Evolutionary conservation across 2,888 invertebrate species (phyloP), one percentile per base, ranked within the genome.

Genomic region (Helicoverpa assulta): DNA sequence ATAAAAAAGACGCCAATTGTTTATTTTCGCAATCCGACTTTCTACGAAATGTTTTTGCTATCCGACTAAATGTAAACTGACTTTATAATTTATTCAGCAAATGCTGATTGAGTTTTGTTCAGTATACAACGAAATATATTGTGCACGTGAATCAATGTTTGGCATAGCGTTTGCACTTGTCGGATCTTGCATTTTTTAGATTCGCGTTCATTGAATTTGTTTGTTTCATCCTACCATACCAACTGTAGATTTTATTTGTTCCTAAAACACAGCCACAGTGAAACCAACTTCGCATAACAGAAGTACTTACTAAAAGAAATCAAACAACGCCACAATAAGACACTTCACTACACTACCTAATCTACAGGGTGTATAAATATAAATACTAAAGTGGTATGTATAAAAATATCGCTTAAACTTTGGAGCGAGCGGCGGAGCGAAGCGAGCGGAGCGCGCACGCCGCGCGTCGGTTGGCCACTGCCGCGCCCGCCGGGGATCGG

Each of bases 321-420:
- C 76, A 82, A 83, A 80, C 76, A 76, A 81, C 76, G 83, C 83
- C 82, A 83, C 83, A 72, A 75, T 82, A 82, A 82, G 82, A 82
- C 83, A 82, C 82, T 80, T 82, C 76, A 83, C 83, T 82, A 82
- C 83, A 80, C 83, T 82, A 82, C 51, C 64, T 81, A 82, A 59
- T 21, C 84, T 83, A 82, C 83, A 75, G 81, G 82, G 76, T 82
- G 84, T 82, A 81, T 82, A 82, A 83, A 81, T 76, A 71, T 81
- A 74, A 71, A 73, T 79, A 68, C 74, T 80, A 80, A 80, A 78
- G 71, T 76, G 78, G 80, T 71, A 72, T 81, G 71, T 78, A 83
- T 81, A 82, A 82, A 82, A 82, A 83, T 83, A 83, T 72, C 73
- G 61, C 47, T 70, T 74, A 65, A 82, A 84, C 77, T 84, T 80